Evolutionary conservation across 2,888 invertebrate species (phyloP), one percentile per base, ranked within the genome.

Genomic region (Stramonita haemastoma): DNA sequence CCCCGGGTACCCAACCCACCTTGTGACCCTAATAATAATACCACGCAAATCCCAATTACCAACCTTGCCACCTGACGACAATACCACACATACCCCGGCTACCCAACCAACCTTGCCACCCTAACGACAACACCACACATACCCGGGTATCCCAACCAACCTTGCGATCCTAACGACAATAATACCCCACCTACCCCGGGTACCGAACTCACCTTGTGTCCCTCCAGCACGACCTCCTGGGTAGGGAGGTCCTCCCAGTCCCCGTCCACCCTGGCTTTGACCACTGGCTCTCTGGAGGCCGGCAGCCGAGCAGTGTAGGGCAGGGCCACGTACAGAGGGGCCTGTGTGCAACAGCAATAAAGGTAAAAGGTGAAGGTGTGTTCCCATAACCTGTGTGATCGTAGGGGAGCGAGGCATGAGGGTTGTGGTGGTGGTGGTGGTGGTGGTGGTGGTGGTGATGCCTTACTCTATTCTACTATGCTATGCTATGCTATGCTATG

Each of bases 161-260:
- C 29, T 11, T 13, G 32, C 2, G 17, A 32, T 1, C 15, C 29
- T 15, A 17, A 83, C 29, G 4, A 46, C 1, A 46, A 46, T 46
- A 4, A 83, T 8, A 4, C 0, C 22, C 1, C 13, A 46, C 13
- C 6, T 17, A 17, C 32, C 32, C 15, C 32, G 8, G 22, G 17
- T 11, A 79, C 8, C 79, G 6, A n/a, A n/a, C 73, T 73, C 90
- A 95, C 95, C 93, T 95, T 95, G 87, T 93, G 91, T 19, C 92
- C 92, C 0, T 95, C 95, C 83, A 94, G 91, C 4, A 91, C 91
- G 56, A 94, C 93, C 73, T 95, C 95, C 57, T 90, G 91, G 5
- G 95, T 94, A 17, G 92, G 91, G 1, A 95, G 90, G 46, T 94
- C 94, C 81, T 77, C 81, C 95, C 95, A 95, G 19, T 92, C 90